These are phyloP conservation scores for Psylliodes chrysocephalus DNA, from an alignment of 2,888 invertebrate species.

Conservation along the genomic window DNA sequence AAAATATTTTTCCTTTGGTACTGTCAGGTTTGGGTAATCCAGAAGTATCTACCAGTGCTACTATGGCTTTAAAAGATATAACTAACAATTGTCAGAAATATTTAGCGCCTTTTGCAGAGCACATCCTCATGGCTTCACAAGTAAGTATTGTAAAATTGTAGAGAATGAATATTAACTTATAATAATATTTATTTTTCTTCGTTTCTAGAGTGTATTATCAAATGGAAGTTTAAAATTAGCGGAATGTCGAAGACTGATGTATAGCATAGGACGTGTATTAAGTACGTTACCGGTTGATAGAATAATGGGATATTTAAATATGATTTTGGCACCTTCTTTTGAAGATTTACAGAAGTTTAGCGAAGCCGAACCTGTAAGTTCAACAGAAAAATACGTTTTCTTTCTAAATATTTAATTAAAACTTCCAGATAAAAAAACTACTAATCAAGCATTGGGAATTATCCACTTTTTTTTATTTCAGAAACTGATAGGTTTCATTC, in stretches of 20 bases:
- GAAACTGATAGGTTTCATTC: too few relatives aligned
- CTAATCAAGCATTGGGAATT: too few relatives aligned
- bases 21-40: slow-evolving; percentile 73
- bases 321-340: slow-evolving; percentile 75
- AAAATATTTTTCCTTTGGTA: slow-evolving; percentile 75
- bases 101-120: slow-evolving; percentile 79
- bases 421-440: too few relatives aligned
- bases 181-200: too few relatives aligned
- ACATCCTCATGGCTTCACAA: slow-evolving; percentile 78
- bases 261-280: slow-evolving; percentile 78
- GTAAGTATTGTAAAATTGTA: slow-evolving; percentile 55
- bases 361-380: slow-evolving; percentile 65
- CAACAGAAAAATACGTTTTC: not conserved
- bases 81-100: slow-evolving; percentile 82
- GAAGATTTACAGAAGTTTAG: slow-evolving; percentile 70
- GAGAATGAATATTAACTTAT: too few relatives aligned
- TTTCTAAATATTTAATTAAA: slow-evolving; percentile 7
- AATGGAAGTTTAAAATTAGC: slow-evolving; percentile 71
- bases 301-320: slow-evolving; percentile 76
- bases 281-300: slow-evolving; percentile 73
- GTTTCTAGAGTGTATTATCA: slow-evolving; percentile 66
- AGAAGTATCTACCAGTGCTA: slow-evolving; percentile 80
- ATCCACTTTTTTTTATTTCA: too few relatives aligned
- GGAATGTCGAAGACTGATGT: slow-evolving; percentile 80
- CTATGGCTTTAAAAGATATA: slow-evolving; percentile 89